Base-by-base conservation (phyloP, 2,888 invertebrate species). In the Callyntrura guangdongensis region DNA sequence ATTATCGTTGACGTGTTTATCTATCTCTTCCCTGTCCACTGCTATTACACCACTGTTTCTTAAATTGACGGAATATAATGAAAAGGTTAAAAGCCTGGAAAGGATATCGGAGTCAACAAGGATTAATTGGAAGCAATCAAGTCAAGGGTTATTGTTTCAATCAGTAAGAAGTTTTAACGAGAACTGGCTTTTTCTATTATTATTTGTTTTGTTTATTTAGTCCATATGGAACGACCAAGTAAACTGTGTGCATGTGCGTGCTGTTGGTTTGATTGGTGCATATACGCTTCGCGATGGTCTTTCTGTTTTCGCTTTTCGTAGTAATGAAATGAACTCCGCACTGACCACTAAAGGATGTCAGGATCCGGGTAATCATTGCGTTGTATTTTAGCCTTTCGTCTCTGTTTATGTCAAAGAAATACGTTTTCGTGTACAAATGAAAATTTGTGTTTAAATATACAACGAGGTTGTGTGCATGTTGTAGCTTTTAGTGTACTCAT, bases 301-400 rank as follows among this genome's bases (percentile, higher is more conserved):
- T 36, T 6, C 36, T 53, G 53, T 53, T 53, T 53, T 53, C 53
- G 1, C n/a, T 53, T n/a, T 14, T 53, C 11, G 53, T 53, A 12
- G 67, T 22, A 47, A 74, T 61, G 14, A 64, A 53, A 56, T 25
- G 25, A 82, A 36, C 36, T 36, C 36, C 36, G 36, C 36, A 36
- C 20, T 82, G 82, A 47, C 64, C 82, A 82, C 64, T 82, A 56
- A 45, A 82, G 36, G 45, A 82, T 64, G 82, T 64, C 82, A 82
- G 82, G 25, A 79, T 79, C n/a, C 53, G n/a, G 8, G 27, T 27
- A 36, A 69, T 69, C 27, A 69, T 69, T 17, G n/a, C 14, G 36
- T 69, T 36, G 36, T 17, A 22, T 22, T 64, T 27, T 22, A 36
- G n/a, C 45, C 36, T 36, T n/a, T 74, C 72, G 45, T 17, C 25